Conservation (phyloP, 2,113 vertebrate genomes). For the Dasyurus viverrinus region DNA sequence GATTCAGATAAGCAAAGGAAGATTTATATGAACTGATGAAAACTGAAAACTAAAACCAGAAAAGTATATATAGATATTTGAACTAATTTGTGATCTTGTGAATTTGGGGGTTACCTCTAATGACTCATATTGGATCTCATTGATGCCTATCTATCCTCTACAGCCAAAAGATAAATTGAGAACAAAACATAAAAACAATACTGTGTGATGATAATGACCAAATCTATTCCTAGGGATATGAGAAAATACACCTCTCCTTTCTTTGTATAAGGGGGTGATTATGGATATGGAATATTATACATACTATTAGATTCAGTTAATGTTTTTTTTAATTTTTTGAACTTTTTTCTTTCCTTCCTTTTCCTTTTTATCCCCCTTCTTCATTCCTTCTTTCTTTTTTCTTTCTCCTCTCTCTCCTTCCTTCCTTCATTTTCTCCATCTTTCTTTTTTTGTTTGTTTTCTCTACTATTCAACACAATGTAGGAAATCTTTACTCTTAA, state of each 20-base stretch:
- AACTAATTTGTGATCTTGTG: not conserved
- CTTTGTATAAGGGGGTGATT: not conserved
- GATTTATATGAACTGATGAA: not conserved
- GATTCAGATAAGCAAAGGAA: not conserved
- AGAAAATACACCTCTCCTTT: not conserved
- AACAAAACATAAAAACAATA: not conserved
- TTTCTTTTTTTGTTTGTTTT: not conserved
- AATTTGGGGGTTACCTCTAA: not conserved
- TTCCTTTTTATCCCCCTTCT: not conserved
- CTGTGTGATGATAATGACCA: not conserved
- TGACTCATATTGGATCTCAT: not conserved
- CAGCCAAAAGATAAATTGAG: not conserved
- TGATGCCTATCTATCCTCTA: not conserved
- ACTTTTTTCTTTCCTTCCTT: not conserved
- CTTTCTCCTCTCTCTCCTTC: not conserved
- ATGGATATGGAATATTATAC: not conserved
- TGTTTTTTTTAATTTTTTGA: not conserved
- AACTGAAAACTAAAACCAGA: not conserved
- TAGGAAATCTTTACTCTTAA: not conserved
- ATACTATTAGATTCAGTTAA: not conserved
- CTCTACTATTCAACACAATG: not conserved
- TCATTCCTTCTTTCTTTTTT: not conserved
- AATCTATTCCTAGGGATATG: not conserved
- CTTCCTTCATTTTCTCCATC: not conserved
- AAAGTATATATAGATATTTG: not conserved